Evolutionary conservation across 2,797 vertebrate genomes (phyloP).

Genomic region (Macroramphosus scolopax): DNA sequence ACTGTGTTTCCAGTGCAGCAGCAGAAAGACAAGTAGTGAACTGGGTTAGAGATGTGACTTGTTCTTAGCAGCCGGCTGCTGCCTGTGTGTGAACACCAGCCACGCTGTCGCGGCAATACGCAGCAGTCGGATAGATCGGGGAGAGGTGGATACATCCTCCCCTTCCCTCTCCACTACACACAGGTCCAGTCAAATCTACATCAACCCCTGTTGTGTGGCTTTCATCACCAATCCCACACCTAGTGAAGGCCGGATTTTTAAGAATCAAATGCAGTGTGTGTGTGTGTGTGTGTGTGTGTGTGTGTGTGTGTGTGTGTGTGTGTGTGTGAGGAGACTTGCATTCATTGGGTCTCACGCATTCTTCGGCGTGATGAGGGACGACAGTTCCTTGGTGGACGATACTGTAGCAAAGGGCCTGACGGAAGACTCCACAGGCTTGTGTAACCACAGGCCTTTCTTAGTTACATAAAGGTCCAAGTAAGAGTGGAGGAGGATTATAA

Average conservation of each 20-base stretch:
- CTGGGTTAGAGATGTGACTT: constrained; percentile 9
- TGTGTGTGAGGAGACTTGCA: constrained; percentile 2
- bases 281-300: constrained; percentile 3
- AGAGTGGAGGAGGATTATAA: constrained; percentile 22
- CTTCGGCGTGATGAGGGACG: constrained; percentile 23
- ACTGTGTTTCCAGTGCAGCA: constrained; percentile 12
- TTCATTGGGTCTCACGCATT: constrained; percentile 18
- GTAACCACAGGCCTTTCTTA: constrained; percentile 34
- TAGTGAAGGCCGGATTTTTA: background rate
- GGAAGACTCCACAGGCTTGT: constrained; percentile 33
- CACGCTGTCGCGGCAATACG: constrained; percentile 33
- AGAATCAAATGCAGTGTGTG: constrained; percentile 9
- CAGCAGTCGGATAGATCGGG: constrained; percentile 10
- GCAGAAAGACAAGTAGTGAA: constrained; percentile 1
- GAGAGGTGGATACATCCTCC: constrained; percentile 26
- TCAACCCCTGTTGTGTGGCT: constrained; percentile 39
- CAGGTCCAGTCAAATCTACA: constrained; percentile 39
- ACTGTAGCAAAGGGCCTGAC: constrained; percentile 27
- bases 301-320: background rate
- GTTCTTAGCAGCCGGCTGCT: constrained; percentile 26
- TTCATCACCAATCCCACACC: constrained; percentile 7
- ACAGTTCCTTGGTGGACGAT: constrained; percentile 34
- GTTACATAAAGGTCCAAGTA: constrained; percentile 56
- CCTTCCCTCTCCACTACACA: constrained; percentile 10
- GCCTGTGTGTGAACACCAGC: constrained; percentile 34